These are phyloP conservation scores for Folsomia candida DNA, from an alignment of 2,888 invertebrate genomes.

Conservation along the genomic window DNA sequence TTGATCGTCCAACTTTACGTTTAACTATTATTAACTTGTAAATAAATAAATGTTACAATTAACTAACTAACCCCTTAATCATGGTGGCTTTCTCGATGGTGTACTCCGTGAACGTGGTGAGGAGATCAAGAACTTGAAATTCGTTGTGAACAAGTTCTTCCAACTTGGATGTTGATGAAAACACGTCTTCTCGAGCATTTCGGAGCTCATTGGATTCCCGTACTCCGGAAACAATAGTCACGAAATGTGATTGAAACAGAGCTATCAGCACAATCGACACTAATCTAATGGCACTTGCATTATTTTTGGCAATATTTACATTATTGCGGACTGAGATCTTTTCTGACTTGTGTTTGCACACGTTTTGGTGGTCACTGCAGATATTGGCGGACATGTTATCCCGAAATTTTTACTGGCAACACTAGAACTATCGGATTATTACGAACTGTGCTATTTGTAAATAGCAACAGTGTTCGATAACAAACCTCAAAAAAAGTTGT, in stretches of 20 bases:
- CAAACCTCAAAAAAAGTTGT: too few species aligned
- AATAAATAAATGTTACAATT: neutral
- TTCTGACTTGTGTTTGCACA: neutral
- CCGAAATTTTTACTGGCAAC: neutral
- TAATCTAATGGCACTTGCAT: neutral
- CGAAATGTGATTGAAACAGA: neutral
- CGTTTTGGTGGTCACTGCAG: neutral
- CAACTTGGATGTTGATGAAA: slow-evolving; percentile 52
- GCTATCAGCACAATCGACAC: neutral
- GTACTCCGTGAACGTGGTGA: slow-evolving; percentile 52
- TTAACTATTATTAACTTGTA: too few species aligned
- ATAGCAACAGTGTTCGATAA: too few species aligned
- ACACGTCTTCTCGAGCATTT: slow-evolving; percentile 50
- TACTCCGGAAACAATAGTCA: neutral
- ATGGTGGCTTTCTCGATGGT: slow-evolving; percentile 50
- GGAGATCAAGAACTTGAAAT: slow-evolving; percentile 52
- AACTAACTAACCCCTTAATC: slow-evolving; percentile 51
- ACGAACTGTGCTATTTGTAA: too few species aligned
- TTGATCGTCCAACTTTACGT: too few species aligned
- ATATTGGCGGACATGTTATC: neutral
- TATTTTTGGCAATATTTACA: neutral
- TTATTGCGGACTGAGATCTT: neutral
- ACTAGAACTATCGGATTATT: too few species aligned
- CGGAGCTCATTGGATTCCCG: slow-evolving; percentile 20
- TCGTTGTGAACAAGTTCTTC: slow-evolving; percentile 52